Evolutionary conservation across 2,888 invertebrate genomes (phyloP).

Genomic region (Hemaris fuciformis): DNA sequence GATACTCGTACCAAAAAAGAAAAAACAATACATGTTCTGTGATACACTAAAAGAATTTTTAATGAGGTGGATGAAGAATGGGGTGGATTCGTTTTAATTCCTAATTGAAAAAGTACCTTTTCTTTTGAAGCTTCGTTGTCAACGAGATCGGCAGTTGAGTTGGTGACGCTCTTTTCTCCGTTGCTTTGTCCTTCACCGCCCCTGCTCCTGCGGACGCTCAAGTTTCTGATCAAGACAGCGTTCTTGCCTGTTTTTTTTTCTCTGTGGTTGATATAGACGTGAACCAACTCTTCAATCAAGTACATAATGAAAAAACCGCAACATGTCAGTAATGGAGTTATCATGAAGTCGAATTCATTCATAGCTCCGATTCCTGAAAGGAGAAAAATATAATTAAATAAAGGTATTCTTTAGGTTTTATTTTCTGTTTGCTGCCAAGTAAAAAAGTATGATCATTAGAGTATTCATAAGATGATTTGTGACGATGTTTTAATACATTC

Average conservation of each 20-base stretch:
- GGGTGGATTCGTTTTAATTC: too few relatives aligned
- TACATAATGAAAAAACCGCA: slow-evolving; percentile 89
- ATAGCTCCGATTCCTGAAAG: slow-evolving; percentile 62
- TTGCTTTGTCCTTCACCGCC: slow-evolving; percentile 30
- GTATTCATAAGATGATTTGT: too few relatives aligned
- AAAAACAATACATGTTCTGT: too few relatives aligned
- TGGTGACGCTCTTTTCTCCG: slow-evolving; percentile 58
- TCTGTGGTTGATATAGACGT: slow-evolving; percentile 83
- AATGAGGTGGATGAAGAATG: too few relatives aligned
- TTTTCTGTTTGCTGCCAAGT: neutral
- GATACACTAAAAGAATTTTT: too few relatives aligned
- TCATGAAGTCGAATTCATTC: slow-evolving; percentile 80
- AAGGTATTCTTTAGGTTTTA: too few relatives aligned
- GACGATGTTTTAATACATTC: too few relatives aligned
- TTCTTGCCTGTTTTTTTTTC: slow-evolving; percentile 56
- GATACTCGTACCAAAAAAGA: too few relatives aligned
- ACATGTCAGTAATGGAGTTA: slow-evolving; percentile 88
- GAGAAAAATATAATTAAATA: slow-evolving; percentile 1
- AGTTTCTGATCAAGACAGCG: slow-evolving; percentile 64
- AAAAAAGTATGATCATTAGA: too few relatives aligned
- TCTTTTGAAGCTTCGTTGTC: slow-evolving; percentile 50
- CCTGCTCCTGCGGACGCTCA: slow-evolving; percentile 67
- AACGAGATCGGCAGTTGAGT: slow-evolving; percentile 71
- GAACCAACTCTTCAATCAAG: slow-evolving; percentile 89
- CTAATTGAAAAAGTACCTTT: slow-evolving; percentile 7